Conservation (phyloP, 1,140 invertebrate genomes). For the Linepithema humile region DNA sequence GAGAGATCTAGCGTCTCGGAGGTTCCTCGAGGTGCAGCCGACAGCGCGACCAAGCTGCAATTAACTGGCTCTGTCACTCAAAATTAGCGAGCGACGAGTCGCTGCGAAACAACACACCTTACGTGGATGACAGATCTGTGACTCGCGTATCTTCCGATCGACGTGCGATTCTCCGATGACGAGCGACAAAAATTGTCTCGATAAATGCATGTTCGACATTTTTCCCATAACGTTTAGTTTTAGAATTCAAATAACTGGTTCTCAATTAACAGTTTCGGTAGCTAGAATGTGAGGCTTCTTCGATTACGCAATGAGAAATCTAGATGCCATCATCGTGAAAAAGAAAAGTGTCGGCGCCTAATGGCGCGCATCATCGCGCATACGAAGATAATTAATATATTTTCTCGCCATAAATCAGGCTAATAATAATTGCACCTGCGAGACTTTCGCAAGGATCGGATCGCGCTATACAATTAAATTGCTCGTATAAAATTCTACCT, state of each 20-base stretch:
- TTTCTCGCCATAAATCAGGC: conserved; percentile 24
- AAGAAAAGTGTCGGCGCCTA: conserved; percentile 14
- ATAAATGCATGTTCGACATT: no score
- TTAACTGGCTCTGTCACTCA: not conserved
- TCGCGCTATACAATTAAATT: not conserved
- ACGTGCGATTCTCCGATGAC: no score
- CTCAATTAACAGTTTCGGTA: not conserved
- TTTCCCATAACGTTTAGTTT: no score
- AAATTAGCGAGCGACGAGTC: not conserved
- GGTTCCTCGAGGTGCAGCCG: not conserved
- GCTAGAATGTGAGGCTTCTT: not conserved
- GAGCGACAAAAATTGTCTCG: no score
- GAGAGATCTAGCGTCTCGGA: not conserved
- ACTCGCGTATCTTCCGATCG: not conserved
- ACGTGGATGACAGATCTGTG: not conserved
- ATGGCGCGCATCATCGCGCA: not conserved
- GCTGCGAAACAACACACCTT: not conserved
- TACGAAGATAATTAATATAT: not conserved
- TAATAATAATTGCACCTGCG: conserved; percentile 10
- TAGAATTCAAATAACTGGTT: no score
- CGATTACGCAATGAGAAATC: conserved; percentile 8
- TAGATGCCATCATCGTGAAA: not conserved
- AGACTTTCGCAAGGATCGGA: not conserved
- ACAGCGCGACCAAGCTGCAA: not conserved
- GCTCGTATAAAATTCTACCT: not conserved